phyloP scores from a whole-genome alignment of 2,888 invertebrate genomes.

The Coenonympha arcania region DNA sequence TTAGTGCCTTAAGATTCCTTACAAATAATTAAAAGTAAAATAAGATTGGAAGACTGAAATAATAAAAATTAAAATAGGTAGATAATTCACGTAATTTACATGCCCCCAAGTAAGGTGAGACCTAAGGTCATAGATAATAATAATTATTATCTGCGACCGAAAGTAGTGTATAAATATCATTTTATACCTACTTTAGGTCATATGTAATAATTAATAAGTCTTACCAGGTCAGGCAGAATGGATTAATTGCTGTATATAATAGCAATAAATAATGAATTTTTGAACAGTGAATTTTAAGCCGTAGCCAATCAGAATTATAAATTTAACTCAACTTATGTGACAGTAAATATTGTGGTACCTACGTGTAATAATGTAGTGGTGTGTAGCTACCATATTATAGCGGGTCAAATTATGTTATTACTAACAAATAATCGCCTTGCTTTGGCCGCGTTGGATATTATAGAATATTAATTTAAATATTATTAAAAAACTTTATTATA shows the following conservation, averaged over 20 bases:
- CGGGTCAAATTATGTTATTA: not conserved
- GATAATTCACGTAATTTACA: too few relatives aligned
- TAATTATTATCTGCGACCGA: too few relatives aligned
- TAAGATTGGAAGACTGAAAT: slow-evolving; percentile 1
- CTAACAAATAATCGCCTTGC: not conserved
- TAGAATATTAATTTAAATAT: not conserved
- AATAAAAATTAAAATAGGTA: not conserved
- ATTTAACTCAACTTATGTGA: not conserved
- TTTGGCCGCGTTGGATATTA: not conserved
- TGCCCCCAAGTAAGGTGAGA: not conserved
- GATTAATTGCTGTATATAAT: too few relatives aligned
- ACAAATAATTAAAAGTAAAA: not conserved
- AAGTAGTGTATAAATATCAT: too few relatives aligned
- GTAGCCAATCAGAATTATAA: not conserved
- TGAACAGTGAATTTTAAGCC: too few relatives aligned
- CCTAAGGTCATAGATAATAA: too few relatives aligned
- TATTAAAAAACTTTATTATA: not conserved
- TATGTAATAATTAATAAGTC: too few relatives aligned
- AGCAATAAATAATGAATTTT: too few relatives aligned
- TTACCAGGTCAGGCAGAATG: too few relatives aligned
- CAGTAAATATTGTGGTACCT: not conserved
- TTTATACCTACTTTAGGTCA: too few relatives aligned
- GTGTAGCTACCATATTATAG: too few relatives aligned
- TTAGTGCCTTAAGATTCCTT: not conserved
- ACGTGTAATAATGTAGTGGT: too few relatives aligned